phyloP scores from a whole-genome alignment of 2,113 vertebrate genomes.

The Salvelinus namaycush region DNA sequence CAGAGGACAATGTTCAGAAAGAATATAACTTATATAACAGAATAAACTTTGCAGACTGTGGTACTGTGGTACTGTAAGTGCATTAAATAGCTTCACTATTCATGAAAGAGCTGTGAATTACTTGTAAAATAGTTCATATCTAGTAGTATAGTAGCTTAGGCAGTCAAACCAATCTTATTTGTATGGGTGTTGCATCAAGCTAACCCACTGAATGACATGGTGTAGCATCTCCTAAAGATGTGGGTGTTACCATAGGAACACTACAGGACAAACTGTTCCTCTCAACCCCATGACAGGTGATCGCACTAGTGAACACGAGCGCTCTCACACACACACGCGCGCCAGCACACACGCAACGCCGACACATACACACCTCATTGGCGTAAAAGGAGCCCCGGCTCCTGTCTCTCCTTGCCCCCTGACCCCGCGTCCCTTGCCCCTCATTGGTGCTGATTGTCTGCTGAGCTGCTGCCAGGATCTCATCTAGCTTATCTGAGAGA shows the following conservation, averaged over 20 bases:
- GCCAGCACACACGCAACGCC: background rate
- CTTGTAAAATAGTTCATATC: background rate
- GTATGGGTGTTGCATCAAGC: background rate
- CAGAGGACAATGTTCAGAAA: background rate
- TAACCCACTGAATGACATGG: background rate
- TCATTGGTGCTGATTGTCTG: conserved; percentile 91
- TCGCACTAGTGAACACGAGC: conserved; percentile 2
- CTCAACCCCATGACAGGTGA: background rate
- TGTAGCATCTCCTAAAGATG: background rate
- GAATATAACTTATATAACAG: background rate
- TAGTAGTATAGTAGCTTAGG: background rate
- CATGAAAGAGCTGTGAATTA: background rate
- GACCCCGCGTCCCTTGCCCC: conserved; percentile 76
- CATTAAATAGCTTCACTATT: background rate
- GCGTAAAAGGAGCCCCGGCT: conserved; percentile 78
- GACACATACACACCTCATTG: conserved; percentile 76
- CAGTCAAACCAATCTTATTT: background rate
- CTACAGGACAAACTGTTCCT: background rate
- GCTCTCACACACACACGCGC: background rate
- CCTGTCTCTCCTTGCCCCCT: conserved; percentile 79
- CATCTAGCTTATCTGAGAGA: conserved; percentile 89
- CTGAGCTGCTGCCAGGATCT: conserved; percentile 90
- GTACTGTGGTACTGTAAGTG: background rate
- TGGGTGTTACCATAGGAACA: background rate
- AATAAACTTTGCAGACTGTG: background rate